Conservation (phyloP, 2,113 vertebrate species). For the Siphamia tubifer region DNA sequence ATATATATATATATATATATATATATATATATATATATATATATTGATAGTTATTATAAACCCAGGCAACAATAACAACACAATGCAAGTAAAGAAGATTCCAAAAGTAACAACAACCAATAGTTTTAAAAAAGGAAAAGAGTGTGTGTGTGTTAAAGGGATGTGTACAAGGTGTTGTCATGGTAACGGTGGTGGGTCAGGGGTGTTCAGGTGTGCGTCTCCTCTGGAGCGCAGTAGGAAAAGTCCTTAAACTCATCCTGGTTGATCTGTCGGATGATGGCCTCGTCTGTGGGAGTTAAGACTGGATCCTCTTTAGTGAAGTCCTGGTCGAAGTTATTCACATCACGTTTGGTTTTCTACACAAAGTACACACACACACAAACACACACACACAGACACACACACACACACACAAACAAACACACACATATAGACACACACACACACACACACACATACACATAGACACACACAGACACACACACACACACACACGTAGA, state of each 20-base stretch:
- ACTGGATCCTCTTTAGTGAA: constrained; percentile 97
- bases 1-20: constrained; percentile 61
- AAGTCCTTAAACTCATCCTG: constrained; percentile 99
- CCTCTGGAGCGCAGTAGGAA: constrained; percentile 94
- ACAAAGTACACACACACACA: constrained; percentile 69
- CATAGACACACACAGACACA: too few relatives aligned
- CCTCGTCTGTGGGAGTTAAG: constrained; percentile 93
- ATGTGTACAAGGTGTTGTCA: constrained; percentile 34
- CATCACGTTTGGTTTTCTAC: constrained; percentile 98
- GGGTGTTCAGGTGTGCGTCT: constrained; percentile 88
- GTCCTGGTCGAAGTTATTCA: constrained; percentile 99
- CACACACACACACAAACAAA: too few relatives aligned
- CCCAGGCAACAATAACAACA: constrained; percentile 74
- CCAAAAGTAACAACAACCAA: constrained; percentile 72
- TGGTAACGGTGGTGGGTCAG: too few relatives aligned
- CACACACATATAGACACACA: too few relatives aligned
- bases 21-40: constrained; percentile 61
- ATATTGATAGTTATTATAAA: constrained; percentile 70
- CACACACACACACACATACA: too few relatives aligned
- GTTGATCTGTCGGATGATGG: constrained; percentile 98
- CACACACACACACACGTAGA: too few relatives aligned
- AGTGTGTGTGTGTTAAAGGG: constrained; percentile 34
- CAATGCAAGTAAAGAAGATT: constrained; percentile 72
- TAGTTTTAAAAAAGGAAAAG: constrained; percentile 67
- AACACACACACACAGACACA: constrained; percentile 11